Conservation (phyloP, 2,797 vertebrate genomes). For the Steatocranus sp. region DNA sequence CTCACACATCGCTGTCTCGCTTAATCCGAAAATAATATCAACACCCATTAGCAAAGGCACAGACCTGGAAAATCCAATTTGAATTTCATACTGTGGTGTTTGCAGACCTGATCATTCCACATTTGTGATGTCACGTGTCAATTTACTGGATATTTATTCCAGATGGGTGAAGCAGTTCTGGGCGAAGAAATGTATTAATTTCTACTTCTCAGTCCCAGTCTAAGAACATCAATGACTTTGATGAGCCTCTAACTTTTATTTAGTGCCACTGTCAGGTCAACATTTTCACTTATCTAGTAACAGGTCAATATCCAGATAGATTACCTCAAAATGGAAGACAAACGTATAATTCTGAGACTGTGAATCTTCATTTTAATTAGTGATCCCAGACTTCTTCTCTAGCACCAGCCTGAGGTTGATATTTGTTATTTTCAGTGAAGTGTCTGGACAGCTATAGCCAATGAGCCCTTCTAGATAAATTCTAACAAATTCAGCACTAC, state of each 20-base stretch:
- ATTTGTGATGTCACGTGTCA: slow-evolving; percentile 38
- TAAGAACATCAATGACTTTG: background rate
- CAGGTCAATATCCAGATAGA: background rate
- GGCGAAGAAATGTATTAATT: background rate
- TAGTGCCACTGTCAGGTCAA: background rate
- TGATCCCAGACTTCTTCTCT: background rate
- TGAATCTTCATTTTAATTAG: background rate
- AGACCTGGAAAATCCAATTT: slow-evolving; percentile 71
- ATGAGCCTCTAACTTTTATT: background rate
- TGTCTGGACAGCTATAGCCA: background rate
- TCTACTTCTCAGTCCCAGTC: background rate
- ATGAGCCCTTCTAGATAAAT: background rate
- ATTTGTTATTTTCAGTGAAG: background rate
- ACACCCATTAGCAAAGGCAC: slow-evolving; percentile 61
- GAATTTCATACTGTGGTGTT: slow-evolving; percentile 46
- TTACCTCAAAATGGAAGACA: background rate
- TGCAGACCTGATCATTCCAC: slow-evolving; percentile 37
- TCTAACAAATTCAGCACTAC: background rate
- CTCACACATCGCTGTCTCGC: slow-evolving; percentile 66
- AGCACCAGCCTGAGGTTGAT: background rate
- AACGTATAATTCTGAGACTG: background rate
- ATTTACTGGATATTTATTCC: slow-evolving; percentile 36
- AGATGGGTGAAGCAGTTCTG: background rate
- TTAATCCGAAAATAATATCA: slow-evolving; percentile 73
- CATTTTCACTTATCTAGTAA: background rate